Evolutionary conservation across 2,888 invertebrate genomes (phyloP).

Genomic region (Sminthurides aquaticus): DNA sequence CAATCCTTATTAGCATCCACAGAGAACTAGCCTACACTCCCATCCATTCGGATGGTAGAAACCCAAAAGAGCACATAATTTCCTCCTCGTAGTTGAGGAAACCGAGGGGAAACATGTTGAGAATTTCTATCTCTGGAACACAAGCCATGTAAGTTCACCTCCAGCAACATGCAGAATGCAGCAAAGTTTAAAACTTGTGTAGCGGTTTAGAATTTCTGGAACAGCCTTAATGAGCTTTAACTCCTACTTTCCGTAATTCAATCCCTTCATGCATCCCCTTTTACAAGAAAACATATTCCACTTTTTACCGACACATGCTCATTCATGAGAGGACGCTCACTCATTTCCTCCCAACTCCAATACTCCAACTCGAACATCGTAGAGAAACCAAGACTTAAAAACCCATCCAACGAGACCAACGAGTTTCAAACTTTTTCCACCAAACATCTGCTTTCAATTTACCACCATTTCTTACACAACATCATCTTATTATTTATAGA

Average conservation of each 20-base stretch:
- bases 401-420: too few relatives aligned
- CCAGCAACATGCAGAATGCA: neutral
- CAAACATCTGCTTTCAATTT: too few relatives aligned
- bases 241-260: constrained; percentile 1
- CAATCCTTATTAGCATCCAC: constrained; percentile 1
- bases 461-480: too few relatives aligned
- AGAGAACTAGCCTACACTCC: neutral
- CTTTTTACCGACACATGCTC: neutral
- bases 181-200: neutral
- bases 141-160: too few relatives aligned
- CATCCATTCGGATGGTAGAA: neutral
- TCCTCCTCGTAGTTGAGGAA: neutral
- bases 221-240: constrained; percentile 4
- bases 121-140: neutral
- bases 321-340: neutral
- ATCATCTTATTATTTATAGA: too few relatives aligned
- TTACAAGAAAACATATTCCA: neutral
- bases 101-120: neutral
- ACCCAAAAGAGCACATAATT: neutral
- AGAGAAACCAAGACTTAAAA: too few relatives aligned
- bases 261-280: neutral
- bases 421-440: too few relatives aligned
- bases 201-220: neutral
- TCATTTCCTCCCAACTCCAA: neutral
- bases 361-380: too few relatives aligned